Evolutionary conservation across 2,797 vertebrate genomes (phyloP), one percentile per base, ranked within the genome.

Genomic region (Falco peregrinus): DNA sequence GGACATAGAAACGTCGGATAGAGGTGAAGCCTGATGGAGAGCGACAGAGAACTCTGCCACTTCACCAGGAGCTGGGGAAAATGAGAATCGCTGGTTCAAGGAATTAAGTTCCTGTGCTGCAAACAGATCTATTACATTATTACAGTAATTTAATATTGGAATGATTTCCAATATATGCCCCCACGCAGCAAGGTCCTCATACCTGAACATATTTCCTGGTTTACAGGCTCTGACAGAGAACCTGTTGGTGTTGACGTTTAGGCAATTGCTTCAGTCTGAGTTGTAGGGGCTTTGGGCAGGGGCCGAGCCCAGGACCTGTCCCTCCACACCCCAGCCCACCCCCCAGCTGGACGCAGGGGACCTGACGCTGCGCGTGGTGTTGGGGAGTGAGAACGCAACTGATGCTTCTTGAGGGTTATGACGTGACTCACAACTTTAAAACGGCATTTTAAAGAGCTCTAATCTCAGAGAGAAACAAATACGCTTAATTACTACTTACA

Each of bases 161-260:
- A 16, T 48, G 60, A 22, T 67, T 70, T 13, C 41, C 80, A 28
- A 1, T 0, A 39, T 13, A 6, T 82, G 80, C 78, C 78, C 79
- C 9, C 57, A 17, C 1, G 0, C 20, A 20, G 13, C 20, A 3
- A 29, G 48, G 24, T 2, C 56, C 87, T 37, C 53, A 7, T 2
- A 6, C 54, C 1, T 17, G 16, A 11, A 29, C 51, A 61, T 0
- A 9, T 17, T 54, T 20, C 51, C 1, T 0, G 37, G 48, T 1
- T 56, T 14, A 2, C n/a, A 12, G 80, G 48, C 56, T 45, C 35
- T 43, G 59, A 35, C 2, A 24, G 51, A 26, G 59, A 63, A 39
- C 33, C 54, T 13, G 3, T 14, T 16, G 21, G n/a, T 0, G 0
- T 10, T 47, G 24, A 21, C 0, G 0, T 22, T 51, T 0, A 6